Evolutionary conservation across 2,113 vertebrate species (phyloP).

Genomic region (Lota lota): DNA sequence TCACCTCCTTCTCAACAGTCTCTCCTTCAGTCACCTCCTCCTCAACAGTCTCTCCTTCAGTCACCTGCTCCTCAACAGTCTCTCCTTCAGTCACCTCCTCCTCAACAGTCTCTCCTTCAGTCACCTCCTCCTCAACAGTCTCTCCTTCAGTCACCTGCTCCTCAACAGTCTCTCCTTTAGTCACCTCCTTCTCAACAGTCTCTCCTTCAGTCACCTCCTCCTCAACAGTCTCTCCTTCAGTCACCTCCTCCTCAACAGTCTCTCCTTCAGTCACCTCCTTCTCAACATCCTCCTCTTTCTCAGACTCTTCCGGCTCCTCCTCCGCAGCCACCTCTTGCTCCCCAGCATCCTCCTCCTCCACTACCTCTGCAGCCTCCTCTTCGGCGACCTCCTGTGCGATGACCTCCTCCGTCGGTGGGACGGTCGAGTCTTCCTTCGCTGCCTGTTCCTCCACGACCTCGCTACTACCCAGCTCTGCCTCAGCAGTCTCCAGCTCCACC

Average conservation of each 20-base stretch:
- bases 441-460: neutral
- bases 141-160: neutral
- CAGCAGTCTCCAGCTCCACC: constrained; percentile 1
- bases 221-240: neutral
- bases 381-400: constrained; percentile 16
- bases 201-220: neutral
- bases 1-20: neutral
- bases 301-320: constrained; percentile 7
- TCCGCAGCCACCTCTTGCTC: neutral
- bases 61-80: neutral
- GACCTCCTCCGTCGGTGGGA: constrained; percentile 25
- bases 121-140: neutral
- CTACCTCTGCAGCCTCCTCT: neutral
- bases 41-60: too few species aligned
- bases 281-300: constrained; percentile 3
- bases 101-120: neutral
- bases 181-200: constrained; percentile 19
- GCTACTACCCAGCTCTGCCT: neutral
- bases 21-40: too few species aligned
- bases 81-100: neutral
- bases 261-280: neutral
- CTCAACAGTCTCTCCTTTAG: neutral
- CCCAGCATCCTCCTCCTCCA: neutral
- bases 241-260: neutral
- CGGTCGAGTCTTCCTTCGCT: constrained; percentile 6